These are phyloP conservation scores for Pygoscelis antarcticus DNA, from an alignment of 2,113 vertebrate species.

Conservation along the genomic window DNA sequence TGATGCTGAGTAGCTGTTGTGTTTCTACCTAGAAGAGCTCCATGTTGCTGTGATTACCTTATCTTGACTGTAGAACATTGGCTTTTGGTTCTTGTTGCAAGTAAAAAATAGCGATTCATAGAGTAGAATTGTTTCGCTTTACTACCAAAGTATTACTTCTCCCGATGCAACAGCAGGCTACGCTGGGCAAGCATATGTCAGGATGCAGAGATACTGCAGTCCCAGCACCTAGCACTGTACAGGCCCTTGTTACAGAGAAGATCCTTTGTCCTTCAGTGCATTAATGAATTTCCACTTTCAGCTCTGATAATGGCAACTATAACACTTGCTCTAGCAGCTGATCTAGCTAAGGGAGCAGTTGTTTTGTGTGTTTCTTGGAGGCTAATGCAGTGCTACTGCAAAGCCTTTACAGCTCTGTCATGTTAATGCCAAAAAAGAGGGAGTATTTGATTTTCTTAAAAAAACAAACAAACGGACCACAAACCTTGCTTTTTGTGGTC, in stretches of 20 bases:
- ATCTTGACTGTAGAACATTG: background rate
- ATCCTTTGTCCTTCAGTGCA: background rate
- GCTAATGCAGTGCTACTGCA: background rate
- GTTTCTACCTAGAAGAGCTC: background rate
- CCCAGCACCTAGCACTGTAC: background rate
- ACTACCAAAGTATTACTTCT: background rate
- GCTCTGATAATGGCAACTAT: background rate
- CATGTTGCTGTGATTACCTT: background rate
- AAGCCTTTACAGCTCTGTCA: background rate
- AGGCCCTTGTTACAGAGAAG: background rate
- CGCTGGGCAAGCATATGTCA: accelerated
- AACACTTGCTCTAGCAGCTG: background rate
- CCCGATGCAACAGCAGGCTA: background rate
- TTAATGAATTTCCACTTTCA: background rate
- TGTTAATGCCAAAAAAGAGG: background rate
- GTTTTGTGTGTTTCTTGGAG: background rate
- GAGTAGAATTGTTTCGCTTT: background rate
- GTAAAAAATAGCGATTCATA: background rate
- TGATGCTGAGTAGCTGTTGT: background rate
- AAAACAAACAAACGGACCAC: background rate
- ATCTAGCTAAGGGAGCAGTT: background rate
- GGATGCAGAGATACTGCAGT: background rate
- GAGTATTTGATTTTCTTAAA: conserved; percentile 5
- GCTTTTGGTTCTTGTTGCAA: background rate
- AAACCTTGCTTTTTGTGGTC: background rate